Percentiles rank a stretch among this genome's conserved stretches.
phyloP scores from a whole-genome alignment of 2,113 vertebrate species.

The Stegostoma tigrinum region DNA sequence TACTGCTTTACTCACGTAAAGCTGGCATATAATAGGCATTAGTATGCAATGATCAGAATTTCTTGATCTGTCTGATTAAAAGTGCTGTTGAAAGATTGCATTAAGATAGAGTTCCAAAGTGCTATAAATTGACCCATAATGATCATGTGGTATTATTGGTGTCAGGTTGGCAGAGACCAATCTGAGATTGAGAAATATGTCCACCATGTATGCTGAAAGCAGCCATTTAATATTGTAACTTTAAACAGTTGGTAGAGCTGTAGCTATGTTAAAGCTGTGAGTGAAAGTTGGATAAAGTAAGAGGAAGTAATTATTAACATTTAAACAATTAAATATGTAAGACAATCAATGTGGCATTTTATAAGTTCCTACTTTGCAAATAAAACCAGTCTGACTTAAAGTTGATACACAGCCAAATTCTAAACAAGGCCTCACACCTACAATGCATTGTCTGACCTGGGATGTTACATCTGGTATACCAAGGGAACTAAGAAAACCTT shows the following conservation, averaged over 20 bases:
- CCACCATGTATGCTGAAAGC: background rate
- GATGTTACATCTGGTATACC: no score
- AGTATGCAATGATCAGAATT: background rate
- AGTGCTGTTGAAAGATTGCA: background rate
- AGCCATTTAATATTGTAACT: background rate
- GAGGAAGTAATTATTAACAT: background rate
- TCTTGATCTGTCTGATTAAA: background rate
- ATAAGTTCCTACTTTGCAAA: no score
- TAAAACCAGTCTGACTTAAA: no score
- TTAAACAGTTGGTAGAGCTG: background rate
- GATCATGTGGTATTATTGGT: slow-evolving; percentile 22
- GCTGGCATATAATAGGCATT: background rate
- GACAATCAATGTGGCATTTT: no score
- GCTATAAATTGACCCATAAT: background rate
- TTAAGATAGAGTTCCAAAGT: background rate
- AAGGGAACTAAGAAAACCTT: no score
- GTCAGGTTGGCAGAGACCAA: background rate
- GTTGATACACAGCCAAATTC: no score
- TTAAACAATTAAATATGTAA: background rate
- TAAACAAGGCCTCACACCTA: no score
- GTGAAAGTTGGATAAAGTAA: background rate
- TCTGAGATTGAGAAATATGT: background rate
- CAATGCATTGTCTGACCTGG: no score
- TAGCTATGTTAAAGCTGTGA: background rate
- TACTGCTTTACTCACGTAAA: background rate